These are phyloP conservation scores for Balearica regulorum DNA, from an alignment of 2,797 vertebrate genomes.

Conservation along the genomic window DNA sequence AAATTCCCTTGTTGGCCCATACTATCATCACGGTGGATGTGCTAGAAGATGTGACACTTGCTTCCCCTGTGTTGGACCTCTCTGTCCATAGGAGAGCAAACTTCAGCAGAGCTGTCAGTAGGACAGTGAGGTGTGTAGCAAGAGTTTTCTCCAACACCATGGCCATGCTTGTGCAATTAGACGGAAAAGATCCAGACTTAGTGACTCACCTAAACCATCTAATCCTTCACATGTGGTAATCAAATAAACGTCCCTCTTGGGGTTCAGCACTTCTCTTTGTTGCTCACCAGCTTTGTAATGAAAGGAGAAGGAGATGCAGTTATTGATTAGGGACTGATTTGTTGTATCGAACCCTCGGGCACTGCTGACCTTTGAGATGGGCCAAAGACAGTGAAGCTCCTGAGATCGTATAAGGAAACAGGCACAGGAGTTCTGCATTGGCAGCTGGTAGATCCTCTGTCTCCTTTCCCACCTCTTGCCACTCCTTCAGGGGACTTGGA, in stretches of 20 bases:
- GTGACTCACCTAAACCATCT: background rate
- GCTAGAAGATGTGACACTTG: background rate
- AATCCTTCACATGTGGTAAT: background rate
- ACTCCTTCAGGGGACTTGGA: background rate
- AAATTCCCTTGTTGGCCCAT: background rate
- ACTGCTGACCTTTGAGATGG: background rate
- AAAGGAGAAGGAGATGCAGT: background rate
- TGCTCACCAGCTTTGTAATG: background rate
- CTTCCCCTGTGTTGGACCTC: background rate
- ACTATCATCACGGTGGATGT: background rate
- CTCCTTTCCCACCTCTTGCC: background rate
- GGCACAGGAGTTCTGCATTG: background rate
- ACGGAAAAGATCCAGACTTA: background rate
- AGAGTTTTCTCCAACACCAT: background rate
- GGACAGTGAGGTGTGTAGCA: background rate
- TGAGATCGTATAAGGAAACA: background rate
- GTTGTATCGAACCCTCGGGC: background rate
- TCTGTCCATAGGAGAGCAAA: background rate
- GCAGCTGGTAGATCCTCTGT: background rate
- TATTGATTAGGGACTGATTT: background rate
- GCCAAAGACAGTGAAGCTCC: background rate
- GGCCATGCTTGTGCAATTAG: background rate
- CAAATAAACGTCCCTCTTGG: background rate
- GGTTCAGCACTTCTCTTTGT: background rate
- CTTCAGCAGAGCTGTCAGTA: background rate